These are phyloP conservation scores for Drosophila fungiperda DNA, from an alignment of 2,888 invertebrate genomes.

Conservation along the genomic window DNA sequence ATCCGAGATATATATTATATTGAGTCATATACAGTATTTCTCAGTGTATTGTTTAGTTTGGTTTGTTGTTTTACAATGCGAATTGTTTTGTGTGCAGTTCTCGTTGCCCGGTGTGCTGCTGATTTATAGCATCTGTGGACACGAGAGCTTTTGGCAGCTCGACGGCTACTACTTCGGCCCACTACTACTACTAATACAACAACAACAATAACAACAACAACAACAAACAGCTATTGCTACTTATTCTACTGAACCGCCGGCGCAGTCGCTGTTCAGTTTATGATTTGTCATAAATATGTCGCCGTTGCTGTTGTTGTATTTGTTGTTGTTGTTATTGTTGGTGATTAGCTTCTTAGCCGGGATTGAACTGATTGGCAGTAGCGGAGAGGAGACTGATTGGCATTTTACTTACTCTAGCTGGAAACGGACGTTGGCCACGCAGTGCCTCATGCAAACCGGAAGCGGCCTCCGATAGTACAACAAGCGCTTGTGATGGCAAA, in stretches of 20 bases:
- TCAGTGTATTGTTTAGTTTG: constrained; percentile 43
- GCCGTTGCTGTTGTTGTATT: constrained; percentile 6
- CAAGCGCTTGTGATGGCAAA: constrained; percentile 90
- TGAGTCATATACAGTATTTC: constrained; percentile 9
- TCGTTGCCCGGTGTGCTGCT: constrained; percentile 77
- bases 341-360: constrained; percentile 3
- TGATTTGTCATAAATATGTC: constrained; percentile 80
- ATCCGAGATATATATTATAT: background rate
- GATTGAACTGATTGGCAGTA: constrained; percentile 29
- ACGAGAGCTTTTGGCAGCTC: constrained; percentile 62
- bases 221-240: background rate
- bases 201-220: background rate
- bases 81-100: constrained; percentile 61
- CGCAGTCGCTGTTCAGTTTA: constrained; percentile 52
- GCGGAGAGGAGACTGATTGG: constrained; percentile 39
- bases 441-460: constrained; percentile 91
- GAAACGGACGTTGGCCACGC: constrained; percentile 91
- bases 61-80: constrained; percentile 68
- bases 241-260: constrained; percentile 18
- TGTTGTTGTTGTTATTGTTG: background rate
- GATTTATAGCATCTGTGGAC: constrained; percentile 75
- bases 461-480: constrained; percentile 91
- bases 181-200: background rate
- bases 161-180: constrained; percentile 10
- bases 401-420: constrained; percentile 87